A percentile compares a stretch with the other conserved stretches of the same genome.
phyloP scores from a whole-genome alignment of 2,797 vertebrate genomes.

The Rhinatrema bivittatum region DNA sequence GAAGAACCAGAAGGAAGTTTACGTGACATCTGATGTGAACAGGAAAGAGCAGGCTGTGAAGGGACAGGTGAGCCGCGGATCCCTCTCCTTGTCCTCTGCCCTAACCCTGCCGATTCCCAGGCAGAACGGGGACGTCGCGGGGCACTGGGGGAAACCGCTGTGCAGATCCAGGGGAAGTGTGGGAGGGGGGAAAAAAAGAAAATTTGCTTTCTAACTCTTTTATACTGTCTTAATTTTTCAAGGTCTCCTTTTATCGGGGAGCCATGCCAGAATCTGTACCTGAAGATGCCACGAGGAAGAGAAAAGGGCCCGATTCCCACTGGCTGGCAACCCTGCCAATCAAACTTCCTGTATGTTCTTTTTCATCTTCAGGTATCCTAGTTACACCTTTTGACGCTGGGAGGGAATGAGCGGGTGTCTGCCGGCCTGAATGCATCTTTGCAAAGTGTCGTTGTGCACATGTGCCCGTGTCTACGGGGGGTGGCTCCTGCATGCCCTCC shows the following conservation, averaged over 20 bases:
- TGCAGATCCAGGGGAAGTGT: accelerated
- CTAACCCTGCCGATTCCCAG: not conserved
- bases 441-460: no score
- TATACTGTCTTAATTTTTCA: no score
- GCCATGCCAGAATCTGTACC: slow-evolving; percentile 69
- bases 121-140: not conserved
- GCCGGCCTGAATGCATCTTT: no score
- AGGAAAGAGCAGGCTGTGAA: slow-evolving; percentile 64
- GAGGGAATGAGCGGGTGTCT: no score
- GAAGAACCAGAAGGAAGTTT: slow-evolving; percentile 92
- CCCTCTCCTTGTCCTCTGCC: not conserved
- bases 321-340: slow-evolving; percentile 92
- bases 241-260: slow-evolving; percentile 96
- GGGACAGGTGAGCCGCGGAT: slow-evolving; percentile 72
- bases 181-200: no score
- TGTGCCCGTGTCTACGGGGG: no score
- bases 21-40: slow-evolving; percentile 66
- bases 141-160: not conserved
- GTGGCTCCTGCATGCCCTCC: no score
- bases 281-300: slow-evolving; percentile 69
- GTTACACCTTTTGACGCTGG: no score
- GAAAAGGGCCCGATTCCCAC: slow-evolving; percentile 66
- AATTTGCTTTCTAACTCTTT: no score
- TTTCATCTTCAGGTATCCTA: no score
- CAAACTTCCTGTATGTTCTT: slow-evolving; percentile 75